phyloP scores from a whole-genome alignment of 1,140 invertebrate genomes.

The Thaumatotibia leucotreta region DNA sequence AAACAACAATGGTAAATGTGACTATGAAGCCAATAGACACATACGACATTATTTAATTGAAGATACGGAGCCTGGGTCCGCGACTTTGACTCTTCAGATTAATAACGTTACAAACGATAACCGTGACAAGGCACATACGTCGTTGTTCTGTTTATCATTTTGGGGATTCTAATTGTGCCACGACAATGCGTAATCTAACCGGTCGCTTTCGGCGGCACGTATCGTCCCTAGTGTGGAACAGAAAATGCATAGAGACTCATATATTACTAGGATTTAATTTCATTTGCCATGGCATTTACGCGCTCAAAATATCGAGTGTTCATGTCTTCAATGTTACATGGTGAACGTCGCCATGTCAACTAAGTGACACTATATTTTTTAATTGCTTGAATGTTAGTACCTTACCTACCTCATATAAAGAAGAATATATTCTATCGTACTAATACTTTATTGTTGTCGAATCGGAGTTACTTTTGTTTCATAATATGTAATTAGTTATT shows the following conservation, averaged over 20 bases:
- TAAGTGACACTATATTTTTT: too few relatives aligned
- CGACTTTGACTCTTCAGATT: neutral
- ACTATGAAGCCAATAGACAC: neutral
- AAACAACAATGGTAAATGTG: neutral
- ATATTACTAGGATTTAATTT: neutral
- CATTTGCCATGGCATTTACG: neutral
- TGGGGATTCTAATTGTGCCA: slow-evolving; percentile 65
- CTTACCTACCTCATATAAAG: too few relatives aligned
- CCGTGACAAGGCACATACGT: neutral
- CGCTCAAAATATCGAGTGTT: too few relatives aligned
- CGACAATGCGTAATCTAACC: slow-evolving; percentile 73
- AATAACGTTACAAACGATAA: neutral
- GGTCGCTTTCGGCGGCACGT: slow-evolving; percentile 61
- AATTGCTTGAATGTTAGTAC: too few relatives aligned
- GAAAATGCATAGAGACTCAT: slow-evolving; percentile 24
- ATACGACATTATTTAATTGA: neutral
- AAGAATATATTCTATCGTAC: too few relatives aligned
- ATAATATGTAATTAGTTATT: too few relatives aligned
- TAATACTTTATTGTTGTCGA: too few relatives aligned
- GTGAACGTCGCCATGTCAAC: neutral
- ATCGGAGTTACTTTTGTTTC: too few relatives aligned
- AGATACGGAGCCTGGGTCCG: neutral
- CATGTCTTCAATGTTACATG: too few relatives aligned
- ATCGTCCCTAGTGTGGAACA: slow-evolving; percentile 25
- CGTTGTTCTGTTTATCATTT: neutral